These are phyloP conservation scores for Netelia fuscicornis DNA, from an alignment of 2,888 invertebrate genomes.

Conservation along the genomic window DNA sequence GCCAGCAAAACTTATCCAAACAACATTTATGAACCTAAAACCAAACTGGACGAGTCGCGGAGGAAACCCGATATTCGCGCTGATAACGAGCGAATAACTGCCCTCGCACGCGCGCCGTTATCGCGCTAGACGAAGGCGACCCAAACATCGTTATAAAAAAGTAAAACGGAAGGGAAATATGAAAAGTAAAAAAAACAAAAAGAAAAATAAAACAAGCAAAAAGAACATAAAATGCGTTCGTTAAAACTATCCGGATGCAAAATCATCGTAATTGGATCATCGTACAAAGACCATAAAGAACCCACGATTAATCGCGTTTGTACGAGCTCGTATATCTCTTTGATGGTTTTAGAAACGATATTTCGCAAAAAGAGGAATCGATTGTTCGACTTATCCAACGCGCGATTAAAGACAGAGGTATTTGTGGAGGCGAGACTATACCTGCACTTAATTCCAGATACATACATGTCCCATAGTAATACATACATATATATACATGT, in stretches of 20 bases:
- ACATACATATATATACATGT: background rate
- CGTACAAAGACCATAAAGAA: background rate
- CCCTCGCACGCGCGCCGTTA: background rate
- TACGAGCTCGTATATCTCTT: background rate
- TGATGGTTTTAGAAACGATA: background rate
- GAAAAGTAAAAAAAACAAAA: too few species aligned
- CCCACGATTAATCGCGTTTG: background rate
- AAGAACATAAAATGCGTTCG: background rate
- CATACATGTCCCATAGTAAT: too few species aligned
- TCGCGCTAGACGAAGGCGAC: too few species aligned
- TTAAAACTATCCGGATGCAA: background rate
- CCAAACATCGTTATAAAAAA: too few species aligned
- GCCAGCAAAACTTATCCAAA: background rate
- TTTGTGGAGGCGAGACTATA: too few species aligned
- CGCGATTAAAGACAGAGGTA: background rate
- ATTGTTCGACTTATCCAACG: constrained; percentile 12
- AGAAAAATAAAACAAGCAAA: background rate
- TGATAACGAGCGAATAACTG: background rate
- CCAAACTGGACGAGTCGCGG: background rate
- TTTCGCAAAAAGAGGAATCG: background rate
- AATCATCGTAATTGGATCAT: background rate
- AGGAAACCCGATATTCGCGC: constrained; percentile 10
- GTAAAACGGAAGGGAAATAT: too few species aligned
- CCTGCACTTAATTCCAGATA: background rate
- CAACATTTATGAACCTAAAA: constrained; percentile 14